A percentile compares a stretch with the other conserved stretches of the same genome.
Conservation (phyloP, 2,113 vertebrate species). For the Caloenas nicobarica region DNA sequence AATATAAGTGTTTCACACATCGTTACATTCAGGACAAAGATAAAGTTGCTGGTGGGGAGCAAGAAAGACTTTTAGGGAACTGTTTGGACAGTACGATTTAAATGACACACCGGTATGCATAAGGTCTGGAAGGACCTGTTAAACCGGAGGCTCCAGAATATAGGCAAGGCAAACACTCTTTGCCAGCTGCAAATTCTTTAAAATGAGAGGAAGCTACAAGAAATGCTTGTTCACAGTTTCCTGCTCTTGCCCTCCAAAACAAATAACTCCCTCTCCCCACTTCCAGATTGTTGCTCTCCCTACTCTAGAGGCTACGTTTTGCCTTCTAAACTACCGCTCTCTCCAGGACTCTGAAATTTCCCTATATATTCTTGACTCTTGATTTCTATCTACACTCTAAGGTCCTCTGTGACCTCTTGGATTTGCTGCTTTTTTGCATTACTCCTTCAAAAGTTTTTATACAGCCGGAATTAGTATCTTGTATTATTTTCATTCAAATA, state of each 20-base stretch:
- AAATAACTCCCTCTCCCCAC: neutral
- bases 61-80: neutral
- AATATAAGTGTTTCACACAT: neutral
- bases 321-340: neutral
- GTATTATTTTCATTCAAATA: neutral
- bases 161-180: neutral
- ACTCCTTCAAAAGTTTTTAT: neutral
- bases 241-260: neutral
- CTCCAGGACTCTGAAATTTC: neutral
- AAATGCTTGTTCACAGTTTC: neutral
- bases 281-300: neutral
- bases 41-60: neutral
- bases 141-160: neutral
- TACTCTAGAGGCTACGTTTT: neutral
- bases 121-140: neutral
- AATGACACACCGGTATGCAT: accelerated
- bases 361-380: neutral
- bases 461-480: neutral
- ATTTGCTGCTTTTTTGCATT: neutral
- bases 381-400: neutral
- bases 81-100: neutral
- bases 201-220: neutral
- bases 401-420: neutral
- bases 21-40: neutral
- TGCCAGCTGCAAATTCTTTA: neutral